Evolutionary conservation across 2,888 invertebrate genomes (phyloP).

Genomic region (Agrotis puta): DNA sequence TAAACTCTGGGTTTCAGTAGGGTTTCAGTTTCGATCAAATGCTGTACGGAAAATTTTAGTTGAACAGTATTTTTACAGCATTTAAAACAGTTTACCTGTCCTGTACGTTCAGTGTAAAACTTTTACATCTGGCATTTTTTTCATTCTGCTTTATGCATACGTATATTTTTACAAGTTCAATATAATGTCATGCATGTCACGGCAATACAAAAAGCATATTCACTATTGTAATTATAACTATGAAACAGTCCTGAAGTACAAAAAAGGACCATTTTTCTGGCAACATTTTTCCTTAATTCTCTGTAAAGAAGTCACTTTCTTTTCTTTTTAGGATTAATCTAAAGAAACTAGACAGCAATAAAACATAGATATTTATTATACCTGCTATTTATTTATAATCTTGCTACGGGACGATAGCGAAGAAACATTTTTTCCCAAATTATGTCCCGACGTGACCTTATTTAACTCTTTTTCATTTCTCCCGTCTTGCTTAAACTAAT

Average conservation of each 20-base stretch:
- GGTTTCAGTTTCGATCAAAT: not conserved
- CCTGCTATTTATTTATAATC: not conserved
- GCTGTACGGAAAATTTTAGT: too few relatives aligned
- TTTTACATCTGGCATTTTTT: not conserved
- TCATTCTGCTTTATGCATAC: not conserved
- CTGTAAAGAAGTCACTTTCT: not conserved
- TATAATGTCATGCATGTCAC: not conserved
- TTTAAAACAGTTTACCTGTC: not conserved
- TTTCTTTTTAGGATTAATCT: slow-evolving; percentile 36
- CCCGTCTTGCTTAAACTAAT: not conserved
- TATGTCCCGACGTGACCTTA: slow-evolving; percentile 24
- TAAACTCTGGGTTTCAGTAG: not conserved
- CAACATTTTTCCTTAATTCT: slow-evolving; percentile 16
- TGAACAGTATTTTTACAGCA: slow-evolving; percentile 14
- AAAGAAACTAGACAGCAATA: slow-evolving; percentile 10
- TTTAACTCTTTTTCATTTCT: slow-evolving; percentile 6
- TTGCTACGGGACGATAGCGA: not conserved
- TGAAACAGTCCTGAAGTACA: not conserved
- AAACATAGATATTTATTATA: slow-evolving; percentile 36
- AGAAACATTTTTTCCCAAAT: slow-evolving; percentile 15
- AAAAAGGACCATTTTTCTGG: not conserved
- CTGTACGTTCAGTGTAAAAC: not conserved
- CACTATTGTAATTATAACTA: not conserved
- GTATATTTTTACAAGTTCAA: not conserved
- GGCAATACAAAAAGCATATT: not conserved